Evolutionary conservation across 2,113 vertebrate genomes (phyloP).

Genomic region (Eptesicus fuscus): DNA sequence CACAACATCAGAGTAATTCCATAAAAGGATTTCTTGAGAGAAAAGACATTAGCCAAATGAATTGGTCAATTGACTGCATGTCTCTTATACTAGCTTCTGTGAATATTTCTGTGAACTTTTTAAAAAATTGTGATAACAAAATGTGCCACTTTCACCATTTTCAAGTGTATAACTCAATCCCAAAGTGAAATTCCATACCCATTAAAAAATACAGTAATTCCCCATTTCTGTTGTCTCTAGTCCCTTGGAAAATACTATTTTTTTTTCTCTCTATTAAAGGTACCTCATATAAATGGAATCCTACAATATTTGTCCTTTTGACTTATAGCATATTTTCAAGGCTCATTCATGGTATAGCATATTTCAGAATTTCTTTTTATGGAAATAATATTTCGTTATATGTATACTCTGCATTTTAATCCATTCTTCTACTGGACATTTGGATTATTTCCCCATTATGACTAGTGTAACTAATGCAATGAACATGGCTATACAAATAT

Average conservation of each 20-base stretch:
- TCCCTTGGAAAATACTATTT: not conserved
- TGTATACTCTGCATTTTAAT: not conserved
- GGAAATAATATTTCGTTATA: not conserved
- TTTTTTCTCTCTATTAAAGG: not conserved
- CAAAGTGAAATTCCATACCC: not conserved
- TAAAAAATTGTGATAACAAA: not conserved
- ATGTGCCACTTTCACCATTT: not conserved
- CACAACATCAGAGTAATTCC: not conserved
- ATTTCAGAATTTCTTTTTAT: not conserved
- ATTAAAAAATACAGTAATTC: not conserved
- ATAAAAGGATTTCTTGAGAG: not conserved
- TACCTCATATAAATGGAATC: not conserved
- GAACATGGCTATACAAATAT: not conserved
- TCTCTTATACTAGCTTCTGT: not conserved
- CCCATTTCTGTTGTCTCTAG: not conserved
- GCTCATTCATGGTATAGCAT: not conserved
- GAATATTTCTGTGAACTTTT: not conserved
- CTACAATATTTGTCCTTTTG: not conserved
- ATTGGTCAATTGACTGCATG: not conserved
- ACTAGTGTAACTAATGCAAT: not conserved
- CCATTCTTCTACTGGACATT: not conserved
- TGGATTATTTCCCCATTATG: not conserved
- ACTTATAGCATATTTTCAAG: not conserved
- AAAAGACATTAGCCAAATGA: not conserved
- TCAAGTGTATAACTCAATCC: not conserved